These are phyloP conservation scores for Luperina nickerlii DNA, from an alignment of 2,888 invertebrate species.

Conservation along the genomic window DNA sequence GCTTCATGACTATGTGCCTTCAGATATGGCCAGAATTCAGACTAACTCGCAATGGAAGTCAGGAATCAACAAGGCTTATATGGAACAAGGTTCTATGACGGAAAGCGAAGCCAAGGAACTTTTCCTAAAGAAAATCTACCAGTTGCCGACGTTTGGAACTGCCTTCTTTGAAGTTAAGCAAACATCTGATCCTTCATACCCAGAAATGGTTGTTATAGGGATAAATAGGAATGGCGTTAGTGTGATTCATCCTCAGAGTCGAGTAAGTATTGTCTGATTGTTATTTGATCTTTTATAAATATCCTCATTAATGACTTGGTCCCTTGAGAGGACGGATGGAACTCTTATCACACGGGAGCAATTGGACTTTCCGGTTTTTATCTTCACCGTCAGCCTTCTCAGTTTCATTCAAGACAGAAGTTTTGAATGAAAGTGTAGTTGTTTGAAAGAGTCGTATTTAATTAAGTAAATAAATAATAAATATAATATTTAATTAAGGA, in stretches of 20 bases:
- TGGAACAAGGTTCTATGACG: constrained; percentile 90
- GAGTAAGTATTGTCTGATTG: constrained; percentile 89
- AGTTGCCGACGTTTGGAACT: constrained; percentile 97
- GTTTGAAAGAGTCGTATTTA: neutral
- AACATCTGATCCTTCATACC: constrained; percentile 96
- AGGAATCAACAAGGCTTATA: constrained; percentile 91
- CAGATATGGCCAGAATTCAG: constrained; percentile 93
- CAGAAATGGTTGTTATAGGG: constrained; percentile 96
- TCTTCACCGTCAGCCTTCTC: neutral
- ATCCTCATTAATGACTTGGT: no score
- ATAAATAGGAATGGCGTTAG: constrained; percentile 98
- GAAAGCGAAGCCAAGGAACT: constrained; percentile 94
- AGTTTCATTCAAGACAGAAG: neutral
- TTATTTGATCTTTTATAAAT: neutral
- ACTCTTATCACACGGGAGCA: no score
- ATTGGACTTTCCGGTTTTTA: neutral
- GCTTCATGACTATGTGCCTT: constrained; percentile 92
- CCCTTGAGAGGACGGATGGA: neutral
- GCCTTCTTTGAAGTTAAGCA: constrained; percentile 99
- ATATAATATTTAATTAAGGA: no score
- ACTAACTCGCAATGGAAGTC: constrained; percentile 96
- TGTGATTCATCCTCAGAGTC: constrained; percentile 96
- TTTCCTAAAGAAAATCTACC: constrained; percentile 94
- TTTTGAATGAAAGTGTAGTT: neutral
- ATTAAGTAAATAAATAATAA: neutral